These are phyloP conservation scores for Zophobas atratus DNA, from an alignment of 1,140 invertebrate species.

Conservation along the genomic window DNA sequence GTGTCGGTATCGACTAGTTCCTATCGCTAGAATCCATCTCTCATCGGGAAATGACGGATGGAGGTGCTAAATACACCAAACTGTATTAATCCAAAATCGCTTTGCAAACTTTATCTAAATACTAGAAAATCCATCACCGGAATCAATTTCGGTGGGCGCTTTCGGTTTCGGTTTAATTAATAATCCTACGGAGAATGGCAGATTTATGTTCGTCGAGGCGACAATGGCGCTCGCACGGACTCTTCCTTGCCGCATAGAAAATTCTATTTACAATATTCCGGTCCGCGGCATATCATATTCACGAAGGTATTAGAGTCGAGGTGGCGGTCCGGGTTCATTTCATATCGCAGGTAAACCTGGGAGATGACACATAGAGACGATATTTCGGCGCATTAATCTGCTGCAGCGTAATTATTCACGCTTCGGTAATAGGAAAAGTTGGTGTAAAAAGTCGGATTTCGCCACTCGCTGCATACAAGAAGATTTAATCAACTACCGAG, in stretches of 20 bases:
- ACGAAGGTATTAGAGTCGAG: slow-evolving; percentile 37
- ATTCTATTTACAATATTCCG: slow-evolving; percentile 44
- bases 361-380: slow-evolving; percentile 1
- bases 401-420: not conserved
- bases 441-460: not conserved
- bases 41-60: not conserved
- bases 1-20: too few relatives aligned
- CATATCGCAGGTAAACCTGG: slow-evolving; percentile 19
- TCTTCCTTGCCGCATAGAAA: slow-evolving; percentile 29
- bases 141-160: slow-evolving; percentile 26
- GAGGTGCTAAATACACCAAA: slow-evolving; percentile 18
- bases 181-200: slow-evolving; percentile 2
- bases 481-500: slow-evolving; percentile 36
- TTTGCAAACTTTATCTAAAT: slow-evolving; percentile 10
- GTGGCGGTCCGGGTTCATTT: slow-evolving; percentile 33
- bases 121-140: slow-evolving; percentile 27
- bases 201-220: slow-evolving; percentile 16
- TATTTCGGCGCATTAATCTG: not conserved
- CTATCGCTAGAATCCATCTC: too few relatives aligned
- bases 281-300: slow-evolving; percentile 30
- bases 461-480: slow-evolving; percentile 9
- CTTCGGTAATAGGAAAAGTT: not conserved
- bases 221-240: slow-evolving; percentile 1
- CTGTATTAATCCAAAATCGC: slow-evolving; percentile 27
- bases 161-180: slow-evolving; percentile 25